A percentile compares a stretch with the other conserved stretches of the same genome.
These are phyloP conservation scores for Phenganax stokvisi DNA, from an alignment of 92 coral and sea anemone species.

Conservation along the genomic window DNA sequence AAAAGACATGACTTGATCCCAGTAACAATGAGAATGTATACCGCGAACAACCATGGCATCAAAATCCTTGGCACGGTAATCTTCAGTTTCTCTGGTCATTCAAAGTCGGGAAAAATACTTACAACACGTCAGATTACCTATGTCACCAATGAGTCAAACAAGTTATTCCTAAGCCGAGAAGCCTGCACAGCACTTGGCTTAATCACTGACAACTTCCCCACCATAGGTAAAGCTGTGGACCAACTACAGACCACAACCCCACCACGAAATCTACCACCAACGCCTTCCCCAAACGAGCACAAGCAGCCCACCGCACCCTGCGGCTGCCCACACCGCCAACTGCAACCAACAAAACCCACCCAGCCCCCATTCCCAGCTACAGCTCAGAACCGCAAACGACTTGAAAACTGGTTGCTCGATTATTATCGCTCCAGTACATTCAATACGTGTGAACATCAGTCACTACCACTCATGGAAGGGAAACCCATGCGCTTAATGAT, in stretches of 20 bases:
- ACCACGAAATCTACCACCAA: too few species aligned
- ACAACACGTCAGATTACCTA: constrained; percentile 24
- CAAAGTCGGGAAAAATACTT: neutral
- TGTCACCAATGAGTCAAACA: constrained; percentile 16
- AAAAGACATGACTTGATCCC: constrained; percentile 16
- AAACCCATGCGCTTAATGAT: constrained; percentile 49
- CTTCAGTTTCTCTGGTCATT: constrained; percentile 17
- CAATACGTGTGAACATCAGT: constrained; percentile 60
- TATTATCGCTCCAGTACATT: constrained; percentile 56
- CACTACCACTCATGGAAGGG: constrained; percentile 54
- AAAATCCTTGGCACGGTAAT: constrained; percentile 20
- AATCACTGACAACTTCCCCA: constrained; percentile 24
- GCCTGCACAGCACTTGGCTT: constrained; percentile 22
- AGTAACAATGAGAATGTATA: constrained; percentile 20
- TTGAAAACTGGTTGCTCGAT: constrained; percentile 56
- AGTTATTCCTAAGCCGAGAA: constrained; percentile 22
- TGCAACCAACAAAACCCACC: constrained; percentile 48
- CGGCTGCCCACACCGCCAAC: constrained; percentile 38
- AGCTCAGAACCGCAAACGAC: constrained; percentile 31
- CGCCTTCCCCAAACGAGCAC: neutral
- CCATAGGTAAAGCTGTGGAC: constrained; percentile 7
- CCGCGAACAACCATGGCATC: constrained; percentile 38
- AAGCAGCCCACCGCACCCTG: constrained; percentile 35
- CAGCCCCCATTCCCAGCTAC: constrained; percentile 46
- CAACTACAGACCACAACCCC: neutral